Base-by-base conservation (phyloP, 2,888 invertebrate genomes). In the Leucoma salicis region DNA sequence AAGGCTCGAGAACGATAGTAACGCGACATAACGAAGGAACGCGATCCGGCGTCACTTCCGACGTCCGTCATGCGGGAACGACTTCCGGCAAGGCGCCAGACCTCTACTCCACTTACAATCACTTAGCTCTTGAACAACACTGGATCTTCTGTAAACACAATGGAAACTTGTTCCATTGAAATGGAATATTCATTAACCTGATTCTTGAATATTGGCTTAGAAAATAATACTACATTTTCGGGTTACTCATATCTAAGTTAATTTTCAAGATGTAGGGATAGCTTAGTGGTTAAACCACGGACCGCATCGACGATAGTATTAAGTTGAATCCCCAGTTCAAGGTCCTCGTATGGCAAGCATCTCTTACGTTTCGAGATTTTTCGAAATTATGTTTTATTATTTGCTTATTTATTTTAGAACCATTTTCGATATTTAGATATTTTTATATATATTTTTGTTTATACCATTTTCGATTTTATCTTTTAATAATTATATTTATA, bases 81-180 rank as follows among this genome's bases (percentile, higher is more conserved):
- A 83, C 86, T 86, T 89, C 88, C 88, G 85, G 77, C 58, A 60
- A 66, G 86, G 87, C 88, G 88, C 86, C 85, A 81, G 78, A 65
- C 66, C 72, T 69, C 71, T 68, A 65, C 74, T 77, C 74, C 78
- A 82, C 83, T 86, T 83, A 87, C 87, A 86, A 85, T 87, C 88
- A 88, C 87, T 87, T 86, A 86, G 75, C 75, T 70, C 66, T 71
- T 69, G 64, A 70, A 77, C 71, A 77, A 60, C 63, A 61, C 70
- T 61, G 69, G 73, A 75, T 71, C 72, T 63, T 60, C 50, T 57
- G 69, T 65, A 72, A 73, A 75, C 67, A 73, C 49, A 48, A 40
- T 50, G 49, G 50, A 56, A 69, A 68, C 57, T 58, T 61, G 54
- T 52, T 15, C 49, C 43, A 40, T 47, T 47, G 46, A 33, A 41